Percentiles rank a stretch among this genome's conserved stretches.
Conservation (phyloP, 2,888 invertebrate genomes). For the Actias luna region DNA sequence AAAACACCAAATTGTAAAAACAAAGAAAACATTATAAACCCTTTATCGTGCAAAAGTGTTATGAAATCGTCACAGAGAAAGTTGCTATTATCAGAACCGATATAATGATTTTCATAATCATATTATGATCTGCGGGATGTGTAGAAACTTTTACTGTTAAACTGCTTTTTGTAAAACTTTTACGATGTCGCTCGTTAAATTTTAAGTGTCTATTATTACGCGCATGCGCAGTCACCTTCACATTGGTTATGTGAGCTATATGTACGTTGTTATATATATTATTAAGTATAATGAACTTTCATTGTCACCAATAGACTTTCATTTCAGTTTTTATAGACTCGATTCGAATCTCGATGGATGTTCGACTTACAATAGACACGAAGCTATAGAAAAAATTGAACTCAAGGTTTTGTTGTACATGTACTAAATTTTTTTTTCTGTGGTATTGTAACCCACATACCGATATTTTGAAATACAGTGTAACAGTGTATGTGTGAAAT, state of each 20-base stretch:
- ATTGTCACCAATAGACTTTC: slow-evolving; percentile 16
- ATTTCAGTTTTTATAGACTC: slow-evolving; percentile 16
- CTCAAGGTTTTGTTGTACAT: slow-evolving; percentile 4
- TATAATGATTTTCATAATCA: slow-evolving; percentile 10
- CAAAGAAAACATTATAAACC: neutral
- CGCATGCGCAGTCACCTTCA: slow-evolving; percentile 19
- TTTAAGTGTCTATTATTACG: slow-evolving; percentile 18
- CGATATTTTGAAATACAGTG: too few species aligned
- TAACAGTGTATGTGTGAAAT: too few species aligned
- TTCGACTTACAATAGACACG: slow-evolving; percentile 10
- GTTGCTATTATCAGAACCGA: slow-evolving; percentile 8
- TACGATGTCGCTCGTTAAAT: slow-evolving; percentile 18
- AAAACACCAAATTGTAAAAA: neutral
- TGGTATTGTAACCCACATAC: neutral
- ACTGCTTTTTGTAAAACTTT: slow-evolving; percentile 20
- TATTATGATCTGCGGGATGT: slow-evolving; percentile 14
- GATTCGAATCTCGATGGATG: slow-evolving; percentile 12
- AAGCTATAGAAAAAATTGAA: slow-evolving; percentile 1
- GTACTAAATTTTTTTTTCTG: slow-evolving; percentile 9
- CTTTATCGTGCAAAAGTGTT: neutral
- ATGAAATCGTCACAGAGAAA: slow-evolving; percentile 4
- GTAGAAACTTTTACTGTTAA: slow-evolving; percentile 20
- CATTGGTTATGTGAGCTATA: slow-evolving; percentile 9
- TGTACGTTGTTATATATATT: slow-evolving; percentile 12
- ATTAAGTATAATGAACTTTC: slow-evolving; percentile 19